Evolutionary conservation across 1,140 invertebrate genomes (phyloP), one percentile per base, ranked within the genome.

Genomic region (Ooceraea biroi): DNA sequence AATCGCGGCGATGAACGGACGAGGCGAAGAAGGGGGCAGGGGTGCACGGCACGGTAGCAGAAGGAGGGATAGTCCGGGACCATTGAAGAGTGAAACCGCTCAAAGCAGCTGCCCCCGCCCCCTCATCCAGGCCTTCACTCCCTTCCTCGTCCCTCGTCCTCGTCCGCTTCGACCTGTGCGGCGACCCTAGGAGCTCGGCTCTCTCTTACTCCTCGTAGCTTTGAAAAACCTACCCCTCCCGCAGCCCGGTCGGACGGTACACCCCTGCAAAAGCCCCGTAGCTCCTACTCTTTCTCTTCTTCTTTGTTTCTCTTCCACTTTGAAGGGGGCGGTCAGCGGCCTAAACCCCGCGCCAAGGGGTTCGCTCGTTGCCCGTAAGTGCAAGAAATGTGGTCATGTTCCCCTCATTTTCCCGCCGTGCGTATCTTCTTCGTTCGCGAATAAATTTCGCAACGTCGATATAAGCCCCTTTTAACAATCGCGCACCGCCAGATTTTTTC

Each of bases 71-170:
- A 88, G 86, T 86, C 87, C 89, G 89, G 90, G 91, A 90, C 91
- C 91, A 94, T 88, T 93, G 92, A 93, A 94, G 93, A 93, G 93
- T 94, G 90, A 94, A 94, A 94, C 92, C 91, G 93, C 92, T 94
- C 93, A 93, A 94, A 94, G 93, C 93, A 93, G 92, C 90, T 91
- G 91, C 90, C 90, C 90, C 92, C 89, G 86, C 88, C 87, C 87
- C 69, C 77, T 84, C 83, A 60, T 46, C 71, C 83, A 88, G 77
- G 86, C 87, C 84, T 36, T 72, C 78, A 61, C 72, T 82, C 88
- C 76, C 80, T 58, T 0, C 84, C 76, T 46, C 77, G 66, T 8
- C 87, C 83, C 86, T 88, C 84, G 73, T 86, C 73, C 84, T 69
- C 84, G 65, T 72, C 58, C 58, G 87, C 87, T 88, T 88, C 88